Evolutionary conservation across 2,113 vertebrate species (phyloP), one percentile per base, ranked within the genome.

Genomic region (Triplophysa dalaica): DNA sequence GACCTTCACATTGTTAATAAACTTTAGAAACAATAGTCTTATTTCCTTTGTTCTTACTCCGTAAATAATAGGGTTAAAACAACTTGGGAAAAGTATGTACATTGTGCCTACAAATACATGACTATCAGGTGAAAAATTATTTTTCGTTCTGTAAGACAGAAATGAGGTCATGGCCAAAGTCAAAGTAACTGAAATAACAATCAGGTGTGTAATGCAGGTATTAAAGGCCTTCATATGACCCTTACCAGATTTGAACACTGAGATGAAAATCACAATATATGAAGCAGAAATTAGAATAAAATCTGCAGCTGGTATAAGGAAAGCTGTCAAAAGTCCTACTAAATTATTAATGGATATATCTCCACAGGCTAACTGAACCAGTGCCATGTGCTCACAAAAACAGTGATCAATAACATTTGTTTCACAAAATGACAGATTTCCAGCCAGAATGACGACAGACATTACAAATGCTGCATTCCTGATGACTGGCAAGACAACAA

Each of bases 351-450:
- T 66, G 4, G 86, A 81, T n/a, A 81, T 77, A 26, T 89, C 84
- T 13, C 84, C 89, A 12, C 88, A 89, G 33, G 86, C 87, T 60
- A 91, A 81, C 61, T 83, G 88, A 86, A 89, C 86, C 29, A 90
- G 76, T 21, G 85, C 90, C 88, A 86, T 88, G 73, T 89, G 89
- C 24, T 91, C 90, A 79, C 88, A 88, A 43, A 86, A 89, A 67
- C 87, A 88, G 43, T 89, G 86, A 33, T 60, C 26, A 67, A 90
- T 87, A 3, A 86, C 3, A 0, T 86, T 43, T 8, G 89, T 89
- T 50, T 0, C 10, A 80, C 91, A 91, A 70, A 87, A 90, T 60
- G 63, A 61, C n/a, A 85, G 54, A 19, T 22, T 70, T 75, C 78
- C 74, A 60, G 79, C 81, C 24, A 81, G 61, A 52, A 3, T 54